Conservation (phyloP, 2,113 vertebrate genomes). For the Pelobates fuscus region DNA sequence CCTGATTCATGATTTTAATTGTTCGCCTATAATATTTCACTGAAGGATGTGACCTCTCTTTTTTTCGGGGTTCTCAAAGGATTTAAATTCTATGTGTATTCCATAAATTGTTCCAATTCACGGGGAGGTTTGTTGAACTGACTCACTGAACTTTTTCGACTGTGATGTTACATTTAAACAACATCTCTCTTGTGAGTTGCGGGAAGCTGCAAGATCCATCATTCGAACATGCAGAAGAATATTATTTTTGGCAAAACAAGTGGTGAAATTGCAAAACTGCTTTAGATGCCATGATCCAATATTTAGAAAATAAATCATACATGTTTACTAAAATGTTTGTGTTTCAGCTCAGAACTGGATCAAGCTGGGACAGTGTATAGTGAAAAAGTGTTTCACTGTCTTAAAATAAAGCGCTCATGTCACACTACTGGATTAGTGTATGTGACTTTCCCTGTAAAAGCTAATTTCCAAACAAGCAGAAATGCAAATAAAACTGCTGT, state of each 20-base stretch:
- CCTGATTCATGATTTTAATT: slow-evolving; percentile 41
- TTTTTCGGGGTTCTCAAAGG: slow-evolving; percentile 36
- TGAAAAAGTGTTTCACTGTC: neutral
- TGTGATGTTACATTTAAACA: slow-evolving; percentile 14
- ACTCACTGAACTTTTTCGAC: slow-evolving; percentile 21
- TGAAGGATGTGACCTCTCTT: slow-evolving; percentile 46
- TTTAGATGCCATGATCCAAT: slow-evolving; percentile 5
- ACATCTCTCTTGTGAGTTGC: slow-evolving; percentile 33
- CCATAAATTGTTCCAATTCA: slow-evolving; percentile 41
- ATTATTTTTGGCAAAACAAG: slow-evolving; percentile 4
- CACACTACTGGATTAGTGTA: neutral
- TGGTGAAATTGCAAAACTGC: neutral
- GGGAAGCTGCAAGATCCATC: slow-evolving; percentile 10
- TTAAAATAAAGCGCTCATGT: neutral
- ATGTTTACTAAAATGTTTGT: neutral
- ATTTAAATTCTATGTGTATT: slow-evolving; percentile 38
- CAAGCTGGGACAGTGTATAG: neutral
- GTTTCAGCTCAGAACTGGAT: neutral
- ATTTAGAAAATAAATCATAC: slow-evolving; percentile 5
- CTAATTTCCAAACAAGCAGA: neutral
- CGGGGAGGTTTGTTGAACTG: neutral
- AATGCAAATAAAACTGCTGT: no score
- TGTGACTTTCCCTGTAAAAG: neutral
- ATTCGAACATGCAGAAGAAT: neutral
- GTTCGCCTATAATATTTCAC: slow-evolving; percentile 39